These are phyloP conservation scores for Drosophila gunungcola DNA, from an alignment of 1,140 invertebrate species.

Conservation along the genomic window DNA sequence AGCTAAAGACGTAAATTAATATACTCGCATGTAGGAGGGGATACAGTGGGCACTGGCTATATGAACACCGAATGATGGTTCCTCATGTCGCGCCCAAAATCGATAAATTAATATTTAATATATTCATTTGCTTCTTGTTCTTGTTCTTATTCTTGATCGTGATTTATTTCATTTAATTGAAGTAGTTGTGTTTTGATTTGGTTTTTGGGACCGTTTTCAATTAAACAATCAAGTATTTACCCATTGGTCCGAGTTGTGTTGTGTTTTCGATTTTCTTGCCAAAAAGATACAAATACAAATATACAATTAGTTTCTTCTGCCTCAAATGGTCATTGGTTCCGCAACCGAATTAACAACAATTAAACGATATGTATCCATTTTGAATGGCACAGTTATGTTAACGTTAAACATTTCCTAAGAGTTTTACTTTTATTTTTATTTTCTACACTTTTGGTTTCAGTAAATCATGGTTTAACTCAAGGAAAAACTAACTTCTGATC, in stretches of 20 bases:
- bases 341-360: conserved; percentile 76
- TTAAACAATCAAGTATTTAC: conserved; percentile 44
- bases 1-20: conserved; percentile 16
- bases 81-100: conserved; percentile 21
- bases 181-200: conserved; percentile 9
- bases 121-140: conserved; percentile 23
- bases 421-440: conserved; percentile 1
- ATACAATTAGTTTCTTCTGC: conserved; percentile 28
- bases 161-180: conserved; percentile 24
- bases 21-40: conserved; percentile 8
- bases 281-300: conserved; percentile 49
- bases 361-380: conserved; percentile 81
- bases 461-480: conserved; percentile 1
- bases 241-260: conserved; percentile 50
- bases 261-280: conserved; percentile 10
- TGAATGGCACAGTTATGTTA: conserved; percentile 61
- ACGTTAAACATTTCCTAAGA: conserved; percentile 48
- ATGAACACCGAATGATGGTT: conserved; percentile 4
- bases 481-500: conserved; percentile 13
- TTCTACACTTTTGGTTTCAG: conserved; percentile 8
- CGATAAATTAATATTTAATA: conserved; percentile 18
- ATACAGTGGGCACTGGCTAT: conserved; percentile 1
- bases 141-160: conserved; percentile 20
- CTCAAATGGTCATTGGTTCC: conserved; percentile 69
- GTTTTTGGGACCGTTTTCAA: conserved; percentile 24